These are phyloP conservation scores for Sycophila texana DNA, from an alignment of 2,888 invertebrate species.

Conservation along the genomic window DNA sequence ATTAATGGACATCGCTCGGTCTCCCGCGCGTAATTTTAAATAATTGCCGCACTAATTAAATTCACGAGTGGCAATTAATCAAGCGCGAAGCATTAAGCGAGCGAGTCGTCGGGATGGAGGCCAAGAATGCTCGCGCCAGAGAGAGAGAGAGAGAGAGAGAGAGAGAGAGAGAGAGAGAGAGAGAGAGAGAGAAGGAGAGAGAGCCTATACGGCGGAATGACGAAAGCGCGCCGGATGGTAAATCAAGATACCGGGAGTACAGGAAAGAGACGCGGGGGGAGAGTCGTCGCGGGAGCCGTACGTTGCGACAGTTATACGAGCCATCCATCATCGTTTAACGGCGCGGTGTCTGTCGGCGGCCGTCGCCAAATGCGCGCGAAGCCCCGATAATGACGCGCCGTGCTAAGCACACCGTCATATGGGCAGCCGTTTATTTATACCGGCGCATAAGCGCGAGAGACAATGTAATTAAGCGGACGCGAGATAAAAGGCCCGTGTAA, in stretches of 20 bases:
- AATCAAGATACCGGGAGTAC: constrained; percentile 66
- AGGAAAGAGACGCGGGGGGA: constrained; percentile 9
- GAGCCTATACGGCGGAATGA: constrained; percentile 54
- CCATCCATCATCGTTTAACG: constrained; percentile 69
- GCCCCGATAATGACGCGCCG: constrained; percentile 63
- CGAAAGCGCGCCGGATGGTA: constrained; percentile 64
- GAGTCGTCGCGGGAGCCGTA: constrained; percentile 69
- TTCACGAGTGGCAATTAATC: constrained; percentile 57
- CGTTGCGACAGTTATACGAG: constrained; percentile 72
- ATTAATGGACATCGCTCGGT: constrained; percentile 49
- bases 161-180: too few species aligned
- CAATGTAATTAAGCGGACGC: constrained; percentile 34
- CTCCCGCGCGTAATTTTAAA: constrained; percentile 55
- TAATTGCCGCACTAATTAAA: constrained; percentile 58
- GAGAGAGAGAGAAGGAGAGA: not conserved
- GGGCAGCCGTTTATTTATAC: constrained; percentile 35
- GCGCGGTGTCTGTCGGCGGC: constrained; percentile 68
- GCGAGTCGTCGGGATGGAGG: constrained; percentile 33
- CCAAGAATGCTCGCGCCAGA: constrained; percentile 44
- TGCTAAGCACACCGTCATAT: not conserved
- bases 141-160: not conserved
- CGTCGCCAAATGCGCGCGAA: constrained; percentile 62
- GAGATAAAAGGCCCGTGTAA: constrained; percentile 17
- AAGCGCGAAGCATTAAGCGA: constrained; percentile 44
- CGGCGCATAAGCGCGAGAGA: not conserved